Conservation (phyloP, 1,140 invertebrate species). For the Lordiphosa mommai region DNA sequence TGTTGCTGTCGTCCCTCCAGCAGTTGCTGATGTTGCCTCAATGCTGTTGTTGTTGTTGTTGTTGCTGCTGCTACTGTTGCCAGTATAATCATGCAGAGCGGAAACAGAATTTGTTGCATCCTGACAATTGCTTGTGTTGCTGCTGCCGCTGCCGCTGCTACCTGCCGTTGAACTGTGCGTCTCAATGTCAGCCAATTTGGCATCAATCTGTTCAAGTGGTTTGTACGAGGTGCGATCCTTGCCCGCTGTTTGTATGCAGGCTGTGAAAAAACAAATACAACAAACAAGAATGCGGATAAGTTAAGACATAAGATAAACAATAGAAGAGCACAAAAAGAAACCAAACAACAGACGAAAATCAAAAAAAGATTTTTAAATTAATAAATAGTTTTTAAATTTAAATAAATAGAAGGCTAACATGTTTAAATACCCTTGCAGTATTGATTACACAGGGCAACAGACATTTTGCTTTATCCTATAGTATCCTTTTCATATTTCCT, state of each 20-base stretch:
- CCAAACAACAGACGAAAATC: not conserved
- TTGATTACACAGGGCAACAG: too few species aligned
- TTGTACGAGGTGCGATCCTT: conserved; percentile 81
- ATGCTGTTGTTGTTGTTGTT: conserved; percentile 25
- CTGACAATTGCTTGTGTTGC: conserved; percentile 31
- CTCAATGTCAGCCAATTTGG: conserved; percentile 64
- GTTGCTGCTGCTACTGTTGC: conserved; percentile 19
- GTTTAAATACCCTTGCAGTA: not conserved
- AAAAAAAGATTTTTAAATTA: too few species aligned
- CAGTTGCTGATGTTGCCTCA: conserved; percentile 9
- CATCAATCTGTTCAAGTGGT: conserved; percentile 80
- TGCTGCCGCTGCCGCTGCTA: conserved; percentile 38
- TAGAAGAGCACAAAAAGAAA: not conserved
- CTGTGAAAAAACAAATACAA: conserved; percentile 42
- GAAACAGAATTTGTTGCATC: conserved; percentile 23
- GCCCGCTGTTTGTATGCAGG: conserved; percentile 81
- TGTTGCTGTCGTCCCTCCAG: conserved; percentile 1
- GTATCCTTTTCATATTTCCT: too few species aligned
- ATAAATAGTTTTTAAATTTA: not conserved
- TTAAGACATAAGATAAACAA: conserved; percentile 17
- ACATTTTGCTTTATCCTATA: too few species aligned
- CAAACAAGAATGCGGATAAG: not conserved
- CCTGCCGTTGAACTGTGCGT: conserved; percentile 52
- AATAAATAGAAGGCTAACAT: not conserved
- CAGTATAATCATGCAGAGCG: conserved; percentile 12